Conservation (phyloP, 2,888 invertebrate species). For the Gnatocerus cornutus region DNA sequence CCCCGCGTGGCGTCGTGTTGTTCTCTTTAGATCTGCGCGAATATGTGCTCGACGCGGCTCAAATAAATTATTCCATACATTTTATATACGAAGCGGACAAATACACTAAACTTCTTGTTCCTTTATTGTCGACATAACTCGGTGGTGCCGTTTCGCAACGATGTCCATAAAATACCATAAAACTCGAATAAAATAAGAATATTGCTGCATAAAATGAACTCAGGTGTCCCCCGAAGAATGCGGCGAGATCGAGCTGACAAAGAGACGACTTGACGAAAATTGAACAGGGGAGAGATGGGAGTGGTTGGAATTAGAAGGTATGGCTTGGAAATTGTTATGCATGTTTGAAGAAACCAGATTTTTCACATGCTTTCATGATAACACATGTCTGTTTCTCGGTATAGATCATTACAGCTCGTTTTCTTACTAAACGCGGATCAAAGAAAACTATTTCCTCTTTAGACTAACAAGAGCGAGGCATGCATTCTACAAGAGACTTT, state of each 20-base stretch:
- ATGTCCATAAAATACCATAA: constrained; percentile 61
- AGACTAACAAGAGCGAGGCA: too few species aligned
- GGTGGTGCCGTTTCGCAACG: constrained; percentile 54
- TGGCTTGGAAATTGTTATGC: not conserved
- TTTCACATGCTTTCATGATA: too few species aligned
- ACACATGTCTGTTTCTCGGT: too few species aligned
- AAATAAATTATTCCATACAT: constrained; percentile 71
- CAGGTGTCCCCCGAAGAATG: constrained; percentile 64
- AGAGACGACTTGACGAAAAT: constrained; percentile 4
- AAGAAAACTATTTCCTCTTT: too few species aligned
- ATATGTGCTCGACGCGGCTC: constrained; percentile 29
- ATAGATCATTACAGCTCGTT: too few species aligned
- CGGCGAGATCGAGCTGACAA: constrained; percentile 31
- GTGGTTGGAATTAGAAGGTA: constrained; percentile 4
- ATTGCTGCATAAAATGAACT: constrained; percentile 65
- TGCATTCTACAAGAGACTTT: too few species aligned
- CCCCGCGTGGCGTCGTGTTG: constrained; percentile 14
- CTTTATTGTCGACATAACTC: constrained; percentile 64
- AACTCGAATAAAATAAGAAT: constrained; percentile 66
- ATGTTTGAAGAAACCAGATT: too few species aligned
- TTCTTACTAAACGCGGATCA: too few species aligned
- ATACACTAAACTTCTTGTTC: constrained; percentile 68
- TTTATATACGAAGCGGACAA: constrained; percentile 69
- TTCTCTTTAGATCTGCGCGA: constrained; percentile 40
- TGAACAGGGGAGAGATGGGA: not conserved